phyloP scores from a whole-genome alignment of 2,888 invertebrate species.

The Suillia variegata region DNA sequence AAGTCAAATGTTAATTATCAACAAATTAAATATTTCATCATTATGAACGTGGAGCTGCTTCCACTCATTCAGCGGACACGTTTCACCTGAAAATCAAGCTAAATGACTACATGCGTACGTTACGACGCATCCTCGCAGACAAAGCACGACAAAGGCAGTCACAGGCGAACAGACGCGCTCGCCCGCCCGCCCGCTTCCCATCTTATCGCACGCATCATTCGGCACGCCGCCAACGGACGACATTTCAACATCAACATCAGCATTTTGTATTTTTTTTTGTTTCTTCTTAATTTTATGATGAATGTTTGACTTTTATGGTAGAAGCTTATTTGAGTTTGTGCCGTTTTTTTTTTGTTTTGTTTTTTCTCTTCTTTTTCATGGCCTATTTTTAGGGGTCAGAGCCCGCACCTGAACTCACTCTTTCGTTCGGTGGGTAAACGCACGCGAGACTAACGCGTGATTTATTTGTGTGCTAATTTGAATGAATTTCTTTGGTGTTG shows the following conservation, averaged over 20 bases:
- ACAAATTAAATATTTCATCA: too few species aligned
- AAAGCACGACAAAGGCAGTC: too few species aligned
- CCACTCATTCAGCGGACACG: too few species aligned
- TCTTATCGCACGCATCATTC: background rate
- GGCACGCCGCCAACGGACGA: background rate
- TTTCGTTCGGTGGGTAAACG: background rate
- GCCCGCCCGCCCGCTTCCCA: background rate
- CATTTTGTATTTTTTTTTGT: background rate
- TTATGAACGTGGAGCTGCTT: too few species aligned
- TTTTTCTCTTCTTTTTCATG: background rate
- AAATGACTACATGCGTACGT: too few species aligned
- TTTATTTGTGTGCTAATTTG: slow-evolving; percentile 47
- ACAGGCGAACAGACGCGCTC: too few species aligned
- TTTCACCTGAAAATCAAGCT: too few species aligned
- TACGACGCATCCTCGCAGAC: too few species aligned
- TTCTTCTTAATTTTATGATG: background rate
- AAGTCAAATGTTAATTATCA: too few species aligned
- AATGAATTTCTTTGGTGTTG: slow-evolving; percentile 37
- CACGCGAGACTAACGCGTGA: too few species aligned
- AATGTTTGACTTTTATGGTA: background rate
- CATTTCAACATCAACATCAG: background rate
- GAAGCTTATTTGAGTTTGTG: background rate
- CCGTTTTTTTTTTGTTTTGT: background rate
- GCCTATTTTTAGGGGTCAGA: background rate
- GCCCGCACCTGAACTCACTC: background rate